Percentiles rank a stretch among this genome's conserved stretches.
Conservation (phyloP, 2,113 vertebrate genomes). For the Cervus canadensis region DNA sequence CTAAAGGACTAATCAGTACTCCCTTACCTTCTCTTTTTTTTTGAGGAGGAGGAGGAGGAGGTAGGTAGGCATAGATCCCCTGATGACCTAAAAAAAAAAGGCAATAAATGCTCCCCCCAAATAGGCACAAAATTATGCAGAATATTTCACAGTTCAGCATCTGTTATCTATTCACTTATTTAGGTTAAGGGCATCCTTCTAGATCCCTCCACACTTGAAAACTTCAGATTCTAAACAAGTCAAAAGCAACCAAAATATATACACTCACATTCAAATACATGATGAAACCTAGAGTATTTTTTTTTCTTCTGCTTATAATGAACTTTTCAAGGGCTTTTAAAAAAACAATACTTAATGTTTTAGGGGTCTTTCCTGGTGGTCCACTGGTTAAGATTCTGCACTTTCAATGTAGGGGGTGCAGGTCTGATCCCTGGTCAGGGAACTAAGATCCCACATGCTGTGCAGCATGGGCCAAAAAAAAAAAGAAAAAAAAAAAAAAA, state of each 20-base stretch:
- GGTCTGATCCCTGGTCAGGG: neutral
- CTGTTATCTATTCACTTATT: conserved; percentile 21
- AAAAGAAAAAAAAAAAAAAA: neutral
- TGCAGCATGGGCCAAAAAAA: neutral
- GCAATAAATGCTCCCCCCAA: neutral
- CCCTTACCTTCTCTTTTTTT: neutral
- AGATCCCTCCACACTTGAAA: neutral
- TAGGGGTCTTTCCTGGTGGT: neutral
- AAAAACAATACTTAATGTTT: neutral
- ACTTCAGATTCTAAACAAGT: neutral
- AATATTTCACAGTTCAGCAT: neutral
- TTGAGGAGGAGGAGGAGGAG: fast-evolving
- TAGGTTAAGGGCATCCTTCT: neutral
- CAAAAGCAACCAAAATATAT: neutral
- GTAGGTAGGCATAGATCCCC: neutral
- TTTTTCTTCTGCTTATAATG: neutral
- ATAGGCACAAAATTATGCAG: neutral
- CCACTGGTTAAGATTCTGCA: neutral
- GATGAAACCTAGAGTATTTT: neutral
- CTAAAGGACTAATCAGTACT: neutral
- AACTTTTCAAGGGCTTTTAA: neutral
- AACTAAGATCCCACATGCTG: neutral
- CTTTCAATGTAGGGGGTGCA: neutral
- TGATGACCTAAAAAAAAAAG: neutral
- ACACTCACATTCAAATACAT: neutral